Percentiles rank a stretch among this genome's conserved stretches.
Conservation (phyloP, 2,888 invertebrate species). For the Lapara coniferarum region DNA sequence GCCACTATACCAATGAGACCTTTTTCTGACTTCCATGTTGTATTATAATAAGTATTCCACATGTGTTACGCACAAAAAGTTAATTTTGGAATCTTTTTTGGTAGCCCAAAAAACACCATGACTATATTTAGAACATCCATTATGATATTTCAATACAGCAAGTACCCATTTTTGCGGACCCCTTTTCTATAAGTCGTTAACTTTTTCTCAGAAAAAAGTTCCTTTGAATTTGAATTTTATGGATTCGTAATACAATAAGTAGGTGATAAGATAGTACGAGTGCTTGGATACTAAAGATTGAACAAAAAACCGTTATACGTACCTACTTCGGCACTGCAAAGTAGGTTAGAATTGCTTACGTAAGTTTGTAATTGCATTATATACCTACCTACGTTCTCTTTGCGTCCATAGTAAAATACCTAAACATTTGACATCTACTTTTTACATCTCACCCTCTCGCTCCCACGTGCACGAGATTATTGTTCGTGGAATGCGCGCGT, state of each 20-base stretch:
- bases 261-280: slow-evolving; percentile 7
- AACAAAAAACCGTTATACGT: slow-evolving; percentile 36
- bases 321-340: slow-evolving; percentile 48
- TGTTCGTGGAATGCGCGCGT: slow-evolving; percentile 82
- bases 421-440: slow-evolving; percentile 82
- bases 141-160: neutral
- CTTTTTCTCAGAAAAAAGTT: slow-evolving; percentile 11
- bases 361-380: slow-evolving; percentile 78
- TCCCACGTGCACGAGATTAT: slow-evolving; percentile 73
- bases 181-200: neutral
- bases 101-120: neutral
- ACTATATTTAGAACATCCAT: slow-evolving; percentile 1
- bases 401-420: slow-evolving; percentile 78
- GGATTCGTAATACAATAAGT: slow-evolving; percentile 9
- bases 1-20: too few relatives aligned
- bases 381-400: slow-evolving; percentile 77
- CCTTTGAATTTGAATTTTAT: slow-evolving; percentile 2
- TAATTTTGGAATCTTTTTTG: neutral
- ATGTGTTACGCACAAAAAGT: neutral
- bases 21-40: neutral
- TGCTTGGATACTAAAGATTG: slow-evolving; percentile 27
- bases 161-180: neutral
- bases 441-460: slow-evolving; percentile 73
- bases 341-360: slow-evolving; percentile 76
- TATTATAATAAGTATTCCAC: neutral